phyloP scores from a whole-genome alignment of 2,888 invertebrate genomes.

The Sarcophaga caerulescens region DNA sequence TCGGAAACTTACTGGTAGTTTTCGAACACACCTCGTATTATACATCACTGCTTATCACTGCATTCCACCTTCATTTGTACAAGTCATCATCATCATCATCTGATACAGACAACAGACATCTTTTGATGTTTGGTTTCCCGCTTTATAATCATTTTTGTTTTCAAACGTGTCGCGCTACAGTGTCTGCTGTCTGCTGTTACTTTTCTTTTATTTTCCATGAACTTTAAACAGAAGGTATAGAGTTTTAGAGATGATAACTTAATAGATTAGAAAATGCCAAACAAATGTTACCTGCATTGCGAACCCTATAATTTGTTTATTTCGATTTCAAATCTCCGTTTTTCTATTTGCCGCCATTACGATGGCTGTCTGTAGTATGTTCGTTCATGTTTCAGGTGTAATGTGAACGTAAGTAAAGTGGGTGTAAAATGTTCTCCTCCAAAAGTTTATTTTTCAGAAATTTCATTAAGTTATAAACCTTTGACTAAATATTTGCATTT shows the following conservation, averaged over 20 bases:
- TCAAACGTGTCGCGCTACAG: conserved; percentile 11
- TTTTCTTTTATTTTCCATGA: background rate
- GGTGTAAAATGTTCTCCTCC: background rate
- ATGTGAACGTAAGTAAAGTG: background rate
- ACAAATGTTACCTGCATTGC: background rate
- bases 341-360: background rate
- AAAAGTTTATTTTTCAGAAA: conserved; percentile 1
- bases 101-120: background rate
- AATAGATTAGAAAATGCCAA: no score
- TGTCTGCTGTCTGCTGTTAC: background rate
- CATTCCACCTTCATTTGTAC: no score
- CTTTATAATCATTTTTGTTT: conserved; percentile 25
- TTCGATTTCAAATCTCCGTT: background rate
- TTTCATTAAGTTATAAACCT: conserved; percentile 44
- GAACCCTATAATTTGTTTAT: background rate
- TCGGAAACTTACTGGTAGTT: no score
- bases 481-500: conserved; percentile 34
- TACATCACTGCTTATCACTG: no score
- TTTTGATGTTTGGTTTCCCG: conserved; percentile 6
- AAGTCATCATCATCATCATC: background rate
- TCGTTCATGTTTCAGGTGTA: no score
- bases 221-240: conserved; percentile 9
- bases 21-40: no score
- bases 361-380: background rate
- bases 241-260: background rate